These are phyloP conservation scores for Chrysomela aeneicollis DNA, from an alignment of 2,888 invertebrate genomes.

Conservation along the genomic window DNA sequence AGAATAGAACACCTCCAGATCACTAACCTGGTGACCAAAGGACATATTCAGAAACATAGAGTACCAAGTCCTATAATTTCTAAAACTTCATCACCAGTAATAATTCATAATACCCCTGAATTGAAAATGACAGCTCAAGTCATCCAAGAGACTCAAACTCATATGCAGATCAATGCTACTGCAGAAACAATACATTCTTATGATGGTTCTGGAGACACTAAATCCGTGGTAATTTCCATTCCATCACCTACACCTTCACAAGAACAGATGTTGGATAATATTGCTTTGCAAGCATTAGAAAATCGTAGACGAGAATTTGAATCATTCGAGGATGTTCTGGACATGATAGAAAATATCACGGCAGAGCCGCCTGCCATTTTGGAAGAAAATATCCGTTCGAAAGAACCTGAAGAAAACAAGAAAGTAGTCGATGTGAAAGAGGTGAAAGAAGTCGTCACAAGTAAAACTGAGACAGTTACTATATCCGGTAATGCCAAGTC, in stretches of 20 bases:
- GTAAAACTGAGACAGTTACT: conserved; percentile 37
- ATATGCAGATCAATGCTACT: conserved; percentile 53
- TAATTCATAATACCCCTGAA: conserved; percentile 57
- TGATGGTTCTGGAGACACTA: conserved; percentile 68
- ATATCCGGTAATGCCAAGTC: conserved; percentile 50
- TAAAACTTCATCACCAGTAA: conserved; percentile 51
- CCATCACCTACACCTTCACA: conserved; percentile 73
- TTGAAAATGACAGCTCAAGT: conserved; percentile 61
- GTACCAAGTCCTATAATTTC: conserved; percentile 49
- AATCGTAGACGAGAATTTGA: conserved; percentile 67
- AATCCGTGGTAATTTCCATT: conserved; percentile 72
- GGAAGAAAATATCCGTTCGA: conserved; percentile 48
- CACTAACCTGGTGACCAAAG: conserved; percentile 58
- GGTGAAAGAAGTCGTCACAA: conserved; percentile 9
- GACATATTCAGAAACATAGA: conserved; percentile 57
- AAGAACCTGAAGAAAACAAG: conserved; percentile 26
- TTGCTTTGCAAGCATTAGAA: conserved; percentile 68
- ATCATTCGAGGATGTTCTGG: conserved; percentile 73
- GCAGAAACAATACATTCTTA: conserved; percentile 67
- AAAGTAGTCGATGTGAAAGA: conserved; percentile 41
- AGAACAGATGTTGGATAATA: conserved; percentile 70
- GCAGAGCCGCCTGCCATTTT: conserved; percentile 52
- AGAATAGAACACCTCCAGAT: conserved; percentile 51
- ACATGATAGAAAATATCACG: conserved; percentile 73
- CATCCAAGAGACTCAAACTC: conserved; percentile 55